These are phyloP conservation scores for Margaritifera margaritifera DNA, from an alignment of 2,888 invertebrate genomes.

Conservation along the genomic window DNA sequence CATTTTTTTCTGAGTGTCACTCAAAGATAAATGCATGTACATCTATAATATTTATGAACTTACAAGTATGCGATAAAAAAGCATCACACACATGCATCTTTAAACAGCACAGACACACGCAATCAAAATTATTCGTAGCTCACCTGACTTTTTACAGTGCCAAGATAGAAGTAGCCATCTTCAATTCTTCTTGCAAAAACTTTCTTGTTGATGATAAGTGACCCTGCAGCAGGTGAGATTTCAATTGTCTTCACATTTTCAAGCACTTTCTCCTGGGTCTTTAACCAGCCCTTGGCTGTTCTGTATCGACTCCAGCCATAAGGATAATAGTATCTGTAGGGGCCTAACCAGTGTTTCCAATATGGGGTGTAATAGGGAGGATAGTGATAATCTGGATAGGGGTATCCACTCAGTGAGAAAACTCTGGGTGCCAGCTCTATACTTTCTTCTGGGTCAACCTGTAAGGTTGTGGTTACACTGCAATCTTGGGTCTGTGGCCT, in stretches of 20 bases:
- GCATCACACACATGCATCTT: too few species aligned
- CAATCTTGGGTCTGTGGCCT: slow-evolving; percentile 54
- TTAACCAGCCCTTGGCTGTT: slow-evolving; percentile 59
- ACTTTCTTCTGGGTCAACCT: slow-evolving; percentile 58
- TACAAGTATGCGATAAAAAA: too few species aligned
- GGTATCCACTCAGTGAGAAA: slow-evolving; percentile 23
- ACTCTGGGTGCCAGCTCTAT: slow-evolving; percentile 38
- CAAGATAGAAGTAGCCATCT: slow-evolving; percentile 71
- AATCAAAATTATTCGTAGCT: slow-evolving; percentile 8
- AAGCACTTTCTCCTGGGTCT: slow-evolving; percentile 55
- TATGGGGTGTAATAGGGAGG: slow-evolving; percentile 32
- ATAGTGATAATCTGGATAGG: slow-evolving; percentile 8
- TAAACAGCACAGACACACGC: too few species aligned
- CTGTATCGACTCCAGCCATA: slow-evolving; percentile 62
- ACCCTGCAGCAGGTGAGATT: slow-evolving; percentile 66
- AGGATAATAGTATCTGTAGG: slow-evolving; percentile 54
- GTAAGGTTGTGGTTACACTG: slow-evolving; percentile 59
- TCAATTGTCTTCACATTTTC: slow-evolving; percentile 40
- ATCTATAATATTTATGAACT: too few species aligned
- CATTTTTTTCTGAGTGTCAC: too few species aligned
- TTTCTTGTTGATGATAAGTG: slow-evolving; percentile 65
- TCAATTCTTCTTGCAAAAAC: slow-evolving; percentile 67
- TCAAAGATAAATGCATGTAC: too few species aligned
- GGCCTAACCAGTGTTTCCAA: slow-evolving; percentile 37
- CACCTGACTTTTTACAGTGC: slow-evolving; percentile 70